These are phyloP conservation scores for Nycticorax nycticorax DNA, from an alignment of 2,113 vertebrate species.

Conservation along the genomic window DNA sequence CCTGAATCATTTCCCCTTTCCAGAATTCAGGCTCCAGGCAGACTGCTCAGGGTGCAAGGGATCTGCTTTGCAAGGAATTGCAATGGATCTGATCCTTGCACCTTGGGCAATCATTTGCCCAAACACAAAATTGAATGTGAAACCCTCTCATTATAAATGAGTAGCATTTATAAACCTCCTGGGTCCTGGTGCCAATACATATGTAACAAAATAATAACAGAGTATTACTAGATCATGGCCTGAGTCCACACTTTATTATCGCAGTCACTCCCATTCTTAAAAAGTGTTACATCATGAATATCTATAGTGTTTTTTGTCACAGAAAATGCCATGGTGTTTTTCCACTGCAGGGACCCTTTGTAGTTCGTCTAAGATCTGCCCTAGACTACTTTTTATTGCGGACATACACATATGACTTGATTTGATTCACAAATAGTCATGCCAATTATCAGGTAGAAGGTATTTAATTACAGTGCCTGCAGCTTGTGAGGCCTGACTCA, in stretches of 20 bases:
- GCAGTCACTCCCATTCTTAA: neutral
- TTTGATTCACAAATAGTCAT: neutral
- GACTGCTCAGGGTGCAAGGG: neutral
- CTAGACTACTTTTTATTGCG: neutral
- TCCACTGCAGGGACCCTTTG: neutral
- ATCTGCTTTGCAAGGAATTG: neutral
- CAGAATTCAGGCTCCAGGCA: neutral
- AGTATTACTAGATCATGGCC: neutral
- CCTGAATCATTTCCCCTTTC: neutral
- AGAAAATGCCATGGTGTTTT: neutral
- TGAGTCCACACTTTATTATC: neutral
- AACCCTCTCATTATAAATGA: neutral
- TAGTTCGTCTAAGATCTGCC: neutral
- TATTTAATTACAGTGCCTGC: neutral
- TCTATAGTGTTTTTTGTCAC: neutral
- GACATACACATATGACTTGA: neutral
- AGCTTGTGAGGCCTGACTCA: neutral
- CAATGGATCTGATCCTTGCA: neutral
- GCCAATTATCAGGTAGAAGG: neutral
- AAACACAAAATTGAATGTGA: neutral
- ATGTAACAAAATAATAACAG: neutral
- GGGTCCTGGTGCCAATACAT: neutral
- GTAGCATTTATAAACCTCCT: neutral
- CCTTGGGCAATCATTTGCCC: neutral
- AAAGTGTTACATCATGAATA: neutral